A percentile compares a stretch with the other conserved stretches of the same genome.
Evolutionary conservation across 2,113 vertebrate species (phyloP).

Genomic region (Gadus chalcogrammus): DNA sequence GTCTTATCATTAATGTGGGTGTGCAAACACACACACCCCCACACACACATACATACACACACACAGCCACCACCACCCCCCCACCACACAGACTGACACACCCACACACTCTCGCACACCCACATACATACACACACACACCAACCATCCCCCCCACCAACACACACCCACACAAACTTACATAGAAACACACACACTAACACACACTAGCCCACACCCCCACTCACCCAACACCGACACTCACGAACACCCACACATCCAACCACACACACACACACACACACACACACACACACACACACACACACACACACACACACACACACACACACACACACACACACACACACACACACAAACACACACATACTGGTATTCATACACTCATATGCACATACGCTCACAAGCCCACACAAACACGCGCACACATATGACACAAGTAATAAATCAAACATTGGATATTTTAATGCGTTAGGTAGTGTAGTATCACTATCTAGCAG

Average conservation of each 20-base stretch:
- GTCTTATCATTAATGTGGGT: conserved; percentile 44
- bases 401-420: no score
- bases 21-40: conserved; percentile 28
- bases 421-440: neutral
- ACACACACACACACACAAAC: conserved; percentile 4
- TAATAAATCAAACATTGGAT: no score
- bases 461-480: no score
- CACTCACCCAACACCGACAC: neutral
- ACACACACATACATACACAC: conserved; percentile 10
- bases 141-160: neutral
- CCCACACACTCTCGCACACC: conserved; percentile 12
- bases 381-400: conserved; percentile 22
- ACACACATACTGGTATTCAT: conserved; percentile 21
- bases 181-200: no score
- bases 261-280: neutral
- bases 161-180: conserved; percentile 3
- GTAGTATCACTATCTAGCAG: conserved; percentile 14
- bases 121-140: neutral
- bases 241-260: no score
- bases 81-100: conserved; percentile 3
- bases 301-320: conserved; percentile 3
- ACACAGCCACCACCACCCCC: conserved; percentile 8
- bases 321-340: conserved; percentile 11
- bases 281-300: neutral
- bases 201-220: neutral